Base-by-base conservation (phyloP, 2,888 invertebrate species). In the Drosophila colorata region DNA sequence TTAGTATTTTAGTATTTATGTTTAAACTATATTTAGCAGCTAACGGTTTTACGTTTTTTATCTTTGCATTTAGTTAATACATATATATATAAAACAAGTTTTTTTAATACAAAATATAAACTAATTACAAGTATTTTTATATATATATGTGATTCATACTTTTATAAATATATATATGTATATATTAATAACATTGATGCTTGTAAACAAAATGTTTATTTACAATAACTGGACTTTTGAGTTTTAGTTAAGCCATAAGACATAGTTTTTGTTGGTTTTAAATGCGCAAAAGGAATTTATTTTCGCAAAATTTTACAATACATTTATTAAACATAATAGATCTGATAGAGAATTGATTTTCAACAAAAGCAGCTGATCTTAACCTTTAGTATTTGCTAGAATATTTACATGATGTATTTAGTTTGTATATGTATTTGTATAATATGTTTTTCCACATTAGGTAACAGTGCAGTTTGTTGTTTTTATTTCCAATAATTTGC, bases 121-220 rank as follows among this genome's bases (percentile, higher is more conserved):
- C 87, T 86, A 88, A 86, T 88, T 84, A 86, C 79, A 88, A 81
- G 69, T 84, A 76, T 73, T 73, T 69, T 61, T 70, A 68, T 61
- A 47, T 51, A 40, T 37, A 14, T 55, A 43, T 52, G 18, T 28
- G 25, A 28, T 58, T 14, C 46, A 47, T 74, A 46, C 52, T 38
- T 63, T 28, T 59, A 31, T 51, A 40, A 33, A 33, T 65, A 28
- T 43, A 28, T 55, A 47, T 65, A 38, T 61, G 33, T 64, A 53
- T 66, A 57, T 63, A 51, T 71, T 69, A 69, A 78, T 81, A 84
- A 78, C 69, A 47, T 64, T 60, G 41, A 76, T 72, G 70, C 67
- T 52, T 59, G 75, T 57, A 73, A 79, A 80, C 69, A 25, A 84
- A 69, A 60, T 63, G 47, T 63, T 69, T 80, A 69, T 80, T 80